phyloP scores from a whole-genome alignment of 2,888 invertebrate genomes.

The Epistrophe eligans region DNA sequence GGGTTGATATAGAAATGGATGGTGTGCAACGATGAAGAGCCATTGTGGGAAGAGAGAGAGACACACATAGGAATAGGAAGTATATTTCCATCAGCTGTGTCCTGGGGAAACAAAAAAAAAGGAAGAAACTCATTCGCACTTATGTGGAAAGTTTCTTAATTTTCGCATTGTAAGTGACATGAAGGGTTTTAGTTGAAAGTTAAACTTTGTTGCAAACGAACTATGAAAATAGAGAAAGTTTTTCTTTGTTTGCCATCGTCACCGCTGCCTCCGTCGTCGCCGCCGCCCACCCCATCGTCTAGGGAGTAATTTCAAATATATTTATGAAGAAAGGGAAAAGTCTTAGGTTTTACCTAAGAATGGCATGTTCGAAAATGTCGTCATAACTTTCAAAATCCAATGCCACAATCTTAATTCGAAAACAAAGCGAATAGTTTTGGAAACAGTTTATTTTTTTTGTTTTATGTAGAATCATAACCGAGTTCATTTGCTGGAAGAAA shows the following conservation, averaged over 20 bases:
- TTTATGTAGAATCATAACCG: background rate
- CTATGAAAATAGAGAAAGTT: conserved; percentile 44
- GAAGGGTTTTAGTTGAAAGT: conserved; percentile 69
- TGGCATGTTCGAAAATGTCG: conserved; percentile 5
- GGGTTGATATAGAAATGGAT: conserved; percentile 13
- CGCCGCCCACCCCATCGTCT: no score
- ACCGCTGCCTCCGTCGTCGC: background rate
- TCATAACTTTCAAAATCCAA: conserved; percentile 37
- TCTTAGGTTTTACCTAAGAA: background rate
- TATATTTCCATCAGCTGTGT: conserved; percentile 26
- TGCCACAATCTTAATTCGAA: conserved; percentile 6
- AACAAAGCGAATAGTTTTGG: background rate
- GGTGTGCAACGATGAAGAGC: conserved; percentile 34
- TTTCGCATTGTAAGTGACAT: conserved; percentile 70
- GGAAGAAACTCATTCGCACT: conserved; percentile 68
- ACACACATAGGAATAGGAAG: conserved; percentile 7
- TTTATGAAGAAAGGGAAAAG: conserved; percentile 7
- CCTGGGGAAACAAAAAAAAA: conserved; percentile 6
- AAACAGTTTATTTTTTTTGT: background rate
- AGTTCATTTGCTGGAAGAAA: background rate
- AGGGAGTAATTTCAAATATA: conserved; percentile 16
- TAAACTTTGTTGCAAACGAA: conserved; percentile 62
- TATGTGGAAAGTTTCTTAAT: conserved; percentile 75
- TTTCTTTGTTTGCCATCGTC: conserved; percentile 25
- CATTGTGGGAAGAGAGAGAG: conserved; percentile 20